Percentiles rank a stretch among this genome's conserved stretches.
phyloP scores from a whole-genome alignment of 2,888 invertebrate species.

The Papilio protenor region DNA sequence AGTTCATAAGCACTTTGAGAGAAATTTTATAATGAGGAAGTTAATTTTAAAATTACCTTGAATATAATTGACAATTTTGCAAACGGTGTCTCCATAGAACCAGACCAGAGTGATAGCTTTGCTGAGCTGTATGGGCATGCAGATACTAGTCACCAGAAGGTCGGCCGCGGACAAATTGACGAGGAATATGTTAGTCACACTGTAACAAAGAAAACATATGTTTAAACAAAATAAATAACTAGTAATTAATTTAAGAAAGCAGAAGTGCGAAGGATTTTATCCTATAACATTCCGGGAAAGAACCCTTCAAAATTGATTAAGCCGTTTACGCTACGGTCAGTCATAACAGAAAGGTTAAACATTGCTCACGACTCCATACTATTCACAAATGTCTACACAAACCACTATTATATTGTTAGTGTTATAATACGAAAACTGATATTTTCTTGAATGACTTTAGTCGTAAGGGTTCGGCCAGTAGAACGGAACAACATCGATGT shows the following conservation, averaged over 20 bases:
- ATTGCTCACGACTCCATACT: too few relatives aligned
- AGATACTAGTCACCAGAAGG: slow-evolving; percentile 87
- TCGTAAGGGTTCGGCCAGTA: too few relatives aligned
- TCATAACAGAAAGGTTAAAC: too few relatives aligned
- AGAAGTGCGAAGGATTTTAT: background rate
- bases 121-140: slow-evolving; percentile 90
- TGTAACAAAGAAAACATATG: slow-evolving; percentile 63
- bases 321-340: too few relatives aligned
- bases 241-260: too few relatives aligned
- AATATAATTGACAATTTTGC: slow-evolving; percentile 89
- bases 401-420: too few relatives aligned
- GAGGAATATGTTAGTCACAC: slow-evolving; percentile 90
- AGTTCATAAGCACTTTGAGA: background rate
- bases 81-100: slow-evolving; percentile 89
- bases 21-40: background rate
- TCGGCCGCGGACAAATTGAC: slow-evolving; percentile 90
- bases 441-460: too few relatives aligned
- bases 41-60: slow-evolving; percentile 83
- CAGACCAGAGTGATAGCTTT: slow-evolving; percentile 88
- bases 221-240: background rate
- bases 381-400: too few relatives aligned
- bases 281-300: background rate
- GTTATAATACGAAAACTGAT: too few relatives aligned
- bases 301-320: too few relatives aligned
- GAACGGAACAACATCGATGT: too few relatives aligned